These are phyloP conservation scores for Anastrepha ludens DNA, from an alignment of 1,140 invertebrate genomes.

Conservation along the genomic window DNA sequence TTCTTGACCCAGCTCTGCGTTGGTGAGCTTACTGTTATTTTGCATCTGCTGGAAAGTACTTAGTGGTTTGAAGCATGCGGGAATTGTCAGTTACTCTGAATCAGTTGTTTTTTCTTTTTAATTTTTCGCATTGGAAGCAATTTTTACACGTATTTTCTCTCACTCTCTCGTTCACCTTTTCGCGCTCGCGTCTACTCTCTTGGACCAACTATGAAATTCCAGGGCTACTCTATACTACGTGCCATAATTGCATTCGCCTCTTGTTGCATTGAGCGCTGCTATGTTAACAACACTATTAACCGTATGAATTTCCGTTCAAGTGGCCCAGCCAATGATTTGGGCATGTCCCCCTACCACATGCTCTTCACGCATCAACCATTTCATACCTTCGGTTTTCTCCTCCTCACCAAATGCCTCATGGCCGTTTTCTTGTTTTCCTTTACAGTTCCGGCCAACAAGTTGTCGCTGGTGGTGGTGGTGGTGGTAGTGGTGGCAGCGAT, in stretches of 20 bases:
- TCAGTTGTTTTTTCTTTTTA: too few relatives aligned
- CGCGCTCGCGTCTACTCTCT: not conserved
- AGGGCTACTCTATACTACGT: not conserved
- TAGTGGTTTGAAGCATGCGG: not conserved
- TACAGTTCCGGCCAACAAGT: constrained; percentile 18
- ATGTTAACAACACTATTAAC: constrained; percentile 32
- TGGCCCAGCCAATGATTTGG: not conserved
- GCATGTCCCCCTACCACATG: not conserved
- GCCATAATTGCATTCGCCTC: not conserved
- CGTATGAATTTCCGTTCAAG: constrained; percentile 33
- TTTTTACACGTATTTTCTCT: too few relatives aligned
- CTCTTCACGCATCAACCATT: not conserved
- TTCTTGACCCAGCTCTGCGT: constrained; percentile 20
- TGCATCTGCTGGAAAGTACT: not conserved
- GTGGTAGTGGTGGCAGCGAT: not conserved
- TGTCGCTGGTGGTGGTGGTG: not conserved
- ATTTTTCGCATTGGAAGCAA: too few relatives aligned
- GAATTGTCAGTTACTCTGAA: too few relatives aligned
- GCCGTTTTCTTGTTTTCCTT: constrained; percentile 22
- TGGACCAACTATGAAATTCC: not conserved
- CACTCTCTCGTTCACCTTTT: too few relatives aligned
- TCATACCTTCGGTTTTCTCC: not conserved
- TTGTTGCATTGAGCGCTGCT: not conserved
- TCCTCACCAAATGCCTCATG: not conserved
- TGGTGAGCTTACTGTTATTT: not conserved